Base-by-base conservation (phyloP, 1,140 invertebrate genomes). In the Gonatopus flavifemur region DNA sequence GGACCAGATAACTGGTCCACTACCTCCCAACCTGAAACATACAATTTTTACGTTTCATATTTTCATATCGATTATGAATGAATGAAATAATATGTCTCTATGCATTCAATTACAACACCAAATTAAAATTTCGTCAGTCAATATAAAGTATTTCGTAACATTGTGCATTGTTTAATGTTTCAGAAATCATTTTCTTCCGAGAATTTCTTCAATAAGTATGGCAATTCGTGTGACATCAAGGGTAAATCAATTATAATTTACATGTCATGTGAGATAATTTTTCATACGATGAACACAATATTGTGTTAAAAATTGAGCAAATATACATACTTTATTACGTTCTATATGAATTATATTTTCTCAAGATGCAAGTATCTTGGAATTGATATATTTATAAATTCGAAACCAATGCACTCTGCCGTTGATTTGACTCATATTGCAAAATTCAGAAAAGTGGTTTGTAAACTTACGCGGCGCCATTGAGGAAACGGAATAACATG, bases 1-100 rank as follows among this genome's bases (percentile, higher is more conserved):
- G 2, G 93, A 92, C 89, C 93, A 97, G 67, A 96, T 94, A 35
- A 96, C 91, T 45, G 94, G 93, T 66, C 93, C 91, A 67, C 91
- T 95, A 42, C 93, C 93, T 54, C 93, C 93, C 58, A 97, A 85
- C 35, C 94, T 96, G 66, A 21, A 83, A 73, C 19, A 28, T 47
- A 50, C 12, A 54, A 54, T 37, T 9, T n/a, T 8, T 42, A 12
- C 7, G 20, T 32, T 48, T 4, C n/a, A n/a, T 3, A 55, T 30
- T 32, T 5, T 33, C 15, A 36, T 38, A 21, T 0, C 3, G 12
- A 38, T 18, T 38, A n/a, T n/a, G n/a, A n/a, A n/a, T n/a, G n/a
- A n/a, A n/a, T n/a, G n/a, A n/a, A n/a, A n/a, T n/a, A n/a, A n/a
- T n/a, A n/a, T n/a, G 2, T 7, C 1, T 25, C 2, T 3, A n/a